These are phyloP conservation scores for Chaetura pelagica DNA, from an alignment of 2,113 vertebrate genomes.

Conservation along the genomic window DNA sequence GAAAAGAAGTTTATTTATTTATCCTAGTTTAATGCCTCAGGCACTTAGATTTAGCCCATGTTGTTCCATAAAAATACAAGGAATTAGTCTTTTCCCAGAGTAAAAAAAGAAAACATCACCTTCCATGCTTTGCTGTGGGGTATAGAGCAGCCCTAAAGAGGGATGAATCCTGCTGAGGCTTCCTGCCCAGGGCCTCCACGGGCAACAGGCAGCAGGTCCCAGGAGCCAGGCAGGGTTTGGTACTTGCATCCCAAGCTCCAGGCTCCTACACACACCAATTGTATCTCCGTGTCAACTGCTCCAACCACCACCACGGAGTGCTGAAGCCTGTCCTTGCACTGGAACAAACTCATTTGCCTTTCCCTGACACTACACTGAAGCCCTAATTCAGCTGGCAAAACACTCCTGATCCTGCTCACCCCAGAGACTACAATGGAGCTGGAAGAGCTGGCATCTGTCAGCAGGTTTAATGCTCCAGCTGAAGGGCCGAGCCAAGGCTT, in stretches of 20 bases:
- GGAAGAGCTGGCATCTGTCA: neutral
- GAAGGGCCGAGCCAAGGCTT: neutral
- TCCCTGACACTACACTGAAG: neutral
- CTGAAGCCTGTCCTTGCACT: rapidly evolving
- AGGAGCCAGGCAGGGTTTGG: neutral
- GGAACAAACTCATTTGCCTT: neutral
- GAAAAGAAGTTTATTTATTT: neutral
- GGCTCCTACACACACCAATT: rapidly evolving
- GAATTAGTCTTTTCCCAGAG: neutral
- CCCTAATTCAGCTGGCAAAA: neutral
- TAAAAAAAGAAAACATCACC: neutral
- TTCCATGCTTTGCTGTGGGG: neutral
- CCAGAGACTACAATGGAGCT: neutral
- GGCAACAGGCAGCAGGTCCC: rapidly evolving
- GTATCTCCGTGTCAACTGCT: rapidly evolving
- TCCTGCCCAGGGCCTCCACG: neutral
- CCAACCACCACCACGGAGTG: rapidly evolving
- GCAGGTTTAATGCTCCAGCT: neutral
- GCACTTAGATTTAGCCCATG: neutral
- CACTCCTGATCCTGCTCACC: rapidly evolving
- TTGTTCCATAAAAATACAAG: neutral
- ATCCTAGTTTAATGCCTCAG: neutral
- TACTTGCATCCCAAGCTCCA: neutral
- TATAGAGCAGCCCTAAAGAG: neutral
- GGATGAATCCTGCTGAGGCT: neutral